Evolutionary conservation across 2,888 invertebrate species (phyloP).

Genomic region (Hirtodrosophila confusa): DNA sequence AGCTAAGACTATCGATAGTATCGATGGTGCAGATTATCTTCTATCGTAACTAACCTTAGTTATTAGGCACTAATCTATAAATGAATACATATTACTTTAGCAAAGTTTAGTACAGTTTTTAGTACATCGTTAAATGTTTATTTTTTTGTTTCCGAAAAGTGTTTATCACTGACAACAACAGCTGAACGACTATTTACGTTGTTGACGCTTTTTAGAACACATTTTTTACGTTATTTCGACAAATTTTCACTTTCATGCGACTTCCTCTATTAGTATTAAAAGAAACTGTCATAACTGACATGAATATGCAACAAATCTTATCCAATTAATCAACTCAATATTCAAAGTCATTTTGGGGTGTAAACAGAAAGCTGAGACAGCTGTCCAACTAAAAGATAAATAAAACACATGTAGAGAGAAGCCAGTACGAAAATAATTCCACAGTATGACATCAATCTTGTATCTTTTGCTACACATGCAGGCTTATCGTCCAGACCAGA

Average conservation of each 20-base stretch:
- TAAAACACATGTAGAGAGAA: constrained; percentile 25
- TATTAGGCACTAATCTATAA: no score
- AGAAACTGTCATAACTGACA: constrained; percentile 45
- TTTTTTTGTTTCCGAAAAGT: constrained; percentile 7
- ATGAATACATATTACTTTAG: no score
- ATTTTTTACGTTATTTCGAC: constrained; percentile 24
- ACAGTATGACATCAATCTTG: constrained; percentile 53
- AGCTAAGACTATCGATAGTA: no score
- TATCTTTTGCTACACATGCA: constrained; percentile 31
- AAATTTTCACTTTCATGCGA: constrained; percentile 38
- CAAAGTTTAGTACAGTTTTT: neutral
- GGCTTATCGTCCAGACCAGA: constrained; percentile 43
- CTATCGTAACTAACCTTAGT: no score
- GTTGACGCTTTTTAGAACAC: constrained; percentile 43
- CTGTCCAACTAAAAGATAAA: constrained; percentile 17
- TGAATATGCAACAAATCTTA: constrained; percentile 44
- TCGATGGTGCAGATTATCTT: no score
- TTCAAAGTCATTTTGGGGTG: constrained; percentile 15
- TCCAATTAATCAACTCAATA: constrained; percentile 47
- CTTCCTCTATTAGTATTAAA: constrained; percentile 11
- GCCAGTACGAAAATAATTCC: constrained; percentile 11
- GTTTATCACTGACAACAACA: constrained; percentile 33
- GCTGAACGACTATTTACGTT: constrained; percentile 32
- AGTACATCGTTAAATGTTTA: constrained; percentile 1
- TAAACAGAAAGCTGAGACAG: constrained; percentile 44